Evolutionary conservation across 2,113 vertebrate species (phyloP).

Genomic region (Cynoglossus semilaevis): DNA sequence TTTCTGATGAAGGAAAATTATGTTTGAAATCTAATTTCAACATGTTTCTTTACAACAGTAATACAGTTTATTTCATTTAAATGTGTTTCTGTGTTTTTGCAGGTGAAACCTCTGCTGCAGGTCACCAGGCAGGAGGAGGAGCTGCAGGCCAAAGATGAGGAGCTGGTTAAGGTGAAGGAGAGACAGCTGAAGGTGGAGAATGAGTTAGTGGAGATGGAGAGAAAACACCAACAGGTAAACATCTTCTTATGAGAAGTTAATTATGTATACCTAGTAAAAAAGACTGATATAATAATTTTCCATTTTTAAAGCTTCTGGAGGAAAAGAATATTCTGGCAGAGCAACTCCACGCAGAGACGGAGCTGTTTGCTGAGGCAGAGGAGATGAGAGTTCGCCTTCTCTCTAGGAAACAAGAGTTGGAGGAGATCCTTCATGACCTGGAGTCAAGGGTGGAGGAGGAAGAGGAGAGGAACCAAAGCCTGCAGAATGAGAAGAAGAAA

Average conservation of each 20-base stretch:
- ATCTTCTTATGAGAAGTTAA: neutral
- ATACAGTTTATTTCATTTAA: too few relatives aligned
- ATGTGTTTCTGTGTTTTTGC: neutral
- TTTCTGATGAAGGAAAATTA: too few relatives aligned
- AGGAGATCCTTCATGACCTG: constrained; percentile 96
- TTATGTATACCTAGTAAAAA: neutral
- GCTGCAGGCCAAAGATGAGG: constrained; percentile 95
- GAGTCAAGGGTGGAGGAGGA: constrained; percentile 97
- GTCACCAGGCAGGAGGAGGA: constrained; percentile 98
- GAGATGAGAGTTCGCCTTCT: constrained; percentile 97
- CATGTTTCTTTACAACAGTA: neutral
- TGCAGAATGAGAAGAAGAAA: constrained; percentile 98
- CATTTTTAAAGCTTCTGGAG: constrained; percentile 79
- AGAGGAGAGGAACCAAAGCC: constrained; percentile 91
- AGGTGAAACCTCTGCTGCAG: constrained; percentile 98
- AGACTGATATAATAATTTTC: neutral
- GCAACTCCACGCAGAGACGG: constrained; percentile 95
- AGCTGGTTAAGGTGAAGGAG: constrained; percentile 95
- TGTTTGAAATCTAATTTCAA: too few relatives aligned
- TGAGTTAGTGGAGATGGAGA: constrained; percentile 93
- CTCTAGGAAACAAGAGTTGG: constrained; percentile 93
- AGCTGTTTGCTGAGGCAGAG: constrained; percentile 95
- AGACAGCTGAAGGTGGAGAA: constrained; percentile 92
- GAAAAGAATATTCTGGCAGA: constrained; percentile 98
- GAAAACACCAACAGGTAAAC: constrained; percentile 93